phyloP scores from a whole-genome alignment of 1,140 invertebrate genomes.

The Asobara japonica region DNA sequence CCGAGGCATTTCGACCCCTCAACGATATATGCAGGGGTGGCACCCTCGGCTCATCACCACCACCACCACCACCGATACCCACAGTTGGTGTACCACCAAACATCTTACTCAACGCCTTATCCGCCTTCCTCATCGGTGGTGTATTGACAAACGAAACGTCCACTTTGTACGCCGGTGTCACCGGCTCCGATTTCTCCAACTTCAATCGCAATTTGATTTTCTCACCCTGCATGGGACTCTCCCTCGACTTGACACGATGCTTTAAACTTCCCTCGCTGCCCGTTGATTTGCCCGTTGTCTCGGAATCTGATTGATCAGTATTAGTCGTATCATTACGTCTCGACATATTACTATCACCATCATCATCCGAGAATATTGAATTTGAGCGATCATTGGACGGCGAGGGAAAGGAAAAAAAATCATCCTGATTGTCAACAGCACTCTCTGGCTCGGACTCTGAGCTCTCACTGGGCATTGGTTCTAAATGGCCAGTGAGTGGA shows the following conservation, averaged over 20 bases:
- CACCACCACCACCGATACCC: slow-evolving; percentile 40
- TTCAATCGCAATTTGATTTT: slow-evolving; percentile 87
- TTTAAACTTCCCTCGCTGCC: slow-evolving; percentile 66
- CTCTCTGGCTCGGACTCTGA: slow-evolving; percentile 65
- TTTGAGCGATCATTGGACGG: slow-evolving; percentile 70
- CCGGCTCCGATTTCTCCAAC: slow-evolving; percentile 82
- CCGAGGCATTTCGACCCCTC: slow-evolving; percentile 84
- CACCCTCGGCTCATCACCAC: slow-evolving; percentile 79
- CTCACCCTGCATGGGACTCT: slow-evolving; percentile 69
- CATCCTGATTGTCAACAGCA: slow-evolving; percentile 66
- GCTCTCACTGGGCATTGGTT: slow-evolving; percentile 79
- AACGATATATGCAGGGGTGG: slow-evolving; percentile 90
- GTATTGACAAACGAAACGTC: slow-evolving; percentile 79
- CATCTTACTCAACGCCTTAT: slow-evolving; percentile 63
- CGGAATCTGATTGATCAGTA: slow-evolving; percentile 74
- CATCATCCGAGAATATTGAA: slow-evolving; percentile 71
- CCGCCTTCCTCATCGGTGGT: slow-evolving; percentile 64
- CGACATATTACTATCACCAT: slow-evolving; percentile 67
- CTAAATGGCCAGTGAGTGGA: slow-evolving; percentile 85
- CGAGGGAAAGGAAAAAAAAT: slow-evolving; percentile 69
- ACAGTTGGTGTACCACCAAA: slow-evolving; percentile 38
- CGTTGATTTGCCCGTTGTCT: slow-evolving; percentile 70
- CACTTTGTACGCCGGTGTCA: slow-evolving; percentile 81
- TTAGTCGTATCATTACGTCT: slow-evolving; percentile 68
- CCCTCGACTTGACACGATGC: slow-evolving; percentile 63